Evolutionary conservation across 30 jellyfish, hydroid and myxozoan genomes (phyloP).

Genomic region (Hydractinia symbiolongicarpus): DNA sequence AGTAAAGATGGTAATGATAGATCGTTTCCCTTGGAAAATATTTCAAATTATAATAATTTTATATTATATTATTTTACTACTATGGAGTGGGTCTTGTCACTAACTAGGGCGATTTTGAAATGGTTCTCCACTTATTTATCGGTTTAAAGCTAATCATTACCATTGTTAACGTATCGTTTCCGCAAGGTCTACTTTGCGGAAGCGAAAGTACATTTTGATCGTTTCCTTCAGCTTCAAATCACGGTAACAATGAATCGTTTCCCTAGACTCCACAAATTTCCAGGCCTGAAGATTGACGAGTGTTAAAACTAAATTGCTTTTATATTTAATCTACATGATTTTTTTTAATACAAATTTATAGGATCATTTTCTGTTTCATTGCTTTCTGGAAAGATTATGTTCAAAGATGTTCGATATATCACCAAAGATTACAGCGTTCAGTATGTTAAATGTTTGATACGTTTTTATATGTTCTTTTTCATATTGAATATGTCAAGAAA

Average conservation of each 20-base stretch:
- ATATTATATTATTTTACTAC: no score
- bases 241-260: background rate
- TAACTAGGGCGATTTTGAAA: no score
- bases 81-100: no score
- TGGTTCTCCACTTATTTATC: no score
- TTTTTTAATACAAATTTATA: background rate
- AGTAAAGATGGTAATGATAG: no score
- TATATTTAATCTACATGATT: background rate
- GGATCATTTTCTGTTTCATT: slow-evolving; percentile 87
- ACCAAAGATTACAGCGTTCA: slow-evolving; percentile 76
- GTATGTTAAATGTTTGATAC: slow-evolving; percentile 21
- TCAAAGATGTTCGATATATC: slow-evolving; percentile 62
- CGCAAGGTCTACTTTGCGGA: no score
- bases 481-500: background rate
- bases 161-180: no score
- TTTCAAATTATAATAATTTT: no score
- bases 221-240: background rate
- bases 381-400: slow-evolving; percentile 84
- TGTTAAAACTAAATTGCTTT: background rate
- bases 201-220: background rate
- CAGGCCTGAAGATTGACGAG: no score
- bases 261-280: no score
- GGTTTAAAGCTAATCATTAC: no score
- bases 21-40: no score
- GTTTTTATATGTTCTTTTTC: background rate